Evolutionary conservation across 2,113 vertebrate genomes (phyloP), one percentile per base, ranked within the genome.

Genomic region (Mesoclemmys tuberculata): DNA sequence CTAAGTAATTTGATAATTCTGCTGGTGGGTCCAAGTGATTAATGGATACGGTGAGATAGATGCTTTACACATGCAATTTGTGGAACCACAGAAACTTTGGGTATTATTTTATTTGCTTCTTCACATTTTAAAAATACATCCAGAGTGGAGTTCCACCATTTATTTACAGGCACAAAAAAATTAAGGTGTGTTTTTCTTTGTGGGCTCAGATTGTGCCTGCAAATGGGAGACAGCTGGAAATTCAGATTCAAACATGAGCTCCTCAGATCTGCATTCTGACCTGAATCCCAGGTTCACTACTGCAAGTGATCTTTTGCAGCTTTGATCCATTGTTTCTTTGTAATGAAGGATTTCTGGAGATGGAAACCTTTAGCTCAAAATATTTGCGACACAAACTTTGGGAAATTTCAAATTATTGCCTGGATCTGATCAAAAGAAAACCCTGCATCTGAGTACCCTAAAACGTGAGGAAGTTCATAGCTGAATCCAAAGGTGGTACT

Each of bases 231-330:
- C 56, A 1, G 2, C 0, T 1, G 61, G 87, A 89, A 52, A 77
- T 2, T 6, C 0, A 0, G 38, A 56, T 85, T n/a, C 74, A 48
- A 29, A 92, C 14, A 82, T 56, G 87, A 95, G 90, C 80, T 93
- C 89, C 92, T 87, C 83, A 71, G 93, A 95, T 89, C 88, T 95
- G 78, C 10, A 8, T 54, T 74, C 81, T 82, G 90, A 91, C 26
- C 64, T 88, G 86, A 61, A 1, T 81, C 88, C 51, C 41, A 84
- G 52, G 83, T 86, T 84, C 81, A 55, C 56, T 26, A 7, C 46
- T 56, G 48, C 81, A 41, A 14, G 78, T 38, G 88, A 75, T 38
- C 56, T 75, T 74, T 38, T 8, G 58, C 78, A 71, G 81, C 89
- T 95, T 93, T 93, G 81, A 96, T 86, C 87, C 84, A 56, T 29